Evolutionary conservation across 2,113 vertebrate species (phyloP), one percentile per base, ranked within the genome.

Genomic region (Candoia aspera): DNA sequence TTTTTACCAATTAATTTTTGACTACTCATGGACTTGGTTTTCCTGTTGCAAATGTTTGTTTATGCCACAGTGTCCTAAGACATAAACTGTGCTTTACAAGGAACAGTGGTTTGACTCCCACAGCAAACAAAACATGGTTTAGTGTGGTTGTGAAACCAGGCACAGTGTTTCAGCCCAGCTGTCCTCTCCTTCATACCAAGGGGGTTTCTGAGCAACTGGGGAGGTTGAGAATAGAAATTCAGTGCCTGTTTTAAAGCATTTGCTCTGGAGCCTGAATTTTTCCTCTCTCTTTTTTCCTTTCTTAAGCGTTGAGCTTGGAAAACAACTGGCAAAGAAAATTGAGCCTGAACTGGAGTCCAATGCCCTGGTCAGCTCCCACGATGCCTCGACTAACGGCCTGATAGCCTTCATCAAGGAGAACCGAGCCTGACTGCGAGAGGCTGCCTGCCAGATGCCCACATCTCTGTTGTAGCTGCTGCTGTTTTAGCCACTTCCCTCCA

Each of bases 351-450:
- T 99, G 94, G 97, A 98, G 23, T 97, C 98, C 54, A 94, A 93
- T 33, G 94, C 96, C 0, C 95, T 97, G 0, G 98, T 99, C 92
- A 97, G 96, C 53, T 98, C 99, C 79, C 99, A 99, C 0, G 99
- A 99, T 94, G 96, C 98, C n/a, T 99, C 99, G 88, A 99, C 99
- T 87, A 99, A 99, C 1, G 99, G 99, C 29, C 98, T 99, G 91
- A 99, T 99, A 97, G 97, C 37, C 96, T 99, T 99, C 98, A 98
- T 99, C 97, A 99, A 99, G 97, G 98, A 98, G 91, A 98, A 99
- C 96, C 97, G 97, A 59, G 97, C 96, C 95, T 97, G 96, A 99
- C 53, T 23, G 12, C 86, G 21, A 94, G 91, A 95, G 88, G 93
- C 90, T 57, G 58, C 88, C 84, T 55, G 93, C 92, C 21, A 1